Percentiles rank a stretch among this genome's conserved stretches.
Evolutionary conservation across 1,140 invertebrate genomes (phyloP).

Genomic region (Cherax destructor): DNA sequence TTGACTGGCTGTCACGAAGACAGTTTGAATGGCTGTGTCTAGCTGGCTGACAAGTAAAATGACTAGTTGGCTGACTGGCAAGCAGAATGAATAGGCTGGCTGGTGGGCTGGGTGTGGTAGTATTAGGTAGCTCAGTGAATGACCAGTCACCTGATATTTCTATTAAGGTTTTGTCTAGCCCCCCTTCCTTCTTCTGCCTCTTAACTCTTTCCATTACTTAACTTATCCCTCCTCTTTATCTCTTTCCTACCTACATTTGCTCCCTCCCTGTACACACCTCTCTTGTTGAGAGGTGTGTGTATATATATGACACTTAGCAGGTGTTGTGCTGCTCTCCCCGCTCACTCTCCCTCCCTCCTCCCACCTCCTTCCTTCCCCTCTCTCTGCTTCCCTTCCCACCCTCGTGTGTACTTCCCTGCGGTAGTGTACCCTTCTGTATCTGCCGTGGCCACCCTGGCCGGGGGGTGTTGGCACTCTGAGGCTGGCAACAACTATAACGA

Average conservation of each 20-base stretch:
- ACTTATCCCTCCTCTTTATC: neutral
- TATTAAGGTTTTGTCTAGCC: neutral
- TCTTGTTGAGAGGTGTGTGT: neutral
- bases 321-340: neutral
- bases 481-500: neutral
- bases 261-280: neutral
- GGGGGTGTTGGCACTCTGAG: neutral
- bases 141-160: neutral
- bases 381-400: neutral
- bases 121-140: neutral
- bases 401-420: neutral
- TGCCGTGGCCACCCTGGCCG: too few relatives aligned
- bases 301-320: too few relatives aligned
- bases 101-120: too few relatives aligned
- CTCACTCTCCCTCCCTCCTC: neutral
- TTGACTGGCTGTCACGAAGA: too few relatives aligned
- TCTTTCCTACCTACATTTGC: too few relatives aligned
- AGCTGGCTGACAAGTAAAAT: too few relatives aligned
- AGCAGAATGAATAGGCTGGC: too few relatives aligned
- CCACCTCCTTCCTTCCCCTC: neutral
- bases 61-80: too few relatives aligned
- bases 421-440: too few relatives aligned
- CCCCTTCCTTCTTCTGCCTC: neutral
- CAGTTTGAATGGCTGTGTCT: too few relatives aligned
- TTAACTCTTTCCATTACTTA: neutral